Evolutionary conservation across 1,140 invertebrate species (phyloP), one percentile per base, ranked within the genome.

Genomic region (Drosophila kepulauana): DNA sequence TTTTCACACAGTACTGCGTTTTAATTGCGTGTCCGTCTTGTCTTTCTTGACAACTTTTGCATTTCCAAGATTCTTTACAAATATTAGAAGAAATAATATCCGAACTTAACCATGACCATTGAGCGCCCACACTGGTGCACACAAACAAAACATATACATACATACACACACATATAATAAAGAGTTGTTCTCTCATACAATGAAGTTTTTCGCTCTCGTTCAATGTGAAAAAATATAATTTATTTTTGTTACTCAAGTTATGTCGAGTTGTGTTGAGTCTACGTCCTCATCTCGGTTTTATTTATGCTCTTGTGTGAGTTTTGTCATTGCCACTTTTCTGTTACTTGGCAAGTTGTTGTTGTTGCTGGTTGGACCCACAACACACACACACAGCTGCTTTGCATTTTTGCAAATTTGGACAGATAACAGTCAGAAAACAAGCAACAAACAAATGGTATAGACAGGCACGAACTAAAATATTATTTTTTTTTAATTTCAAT

Each of bases 191-290:
- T 6, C 54, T 59, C 56, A 51, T 64, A 72, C 80, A 78, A 63
- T 85, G 46, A 81, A 81, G 70, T 78, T 80, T 79, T 48, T 88
- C 72, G 77, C 84, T 87, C 84, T 88, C 61, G 73, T 80, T 88
- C 84, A 88, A 62, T 46, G 38, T 41, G 54, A 28, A 58, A 57
- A 62, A 62, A 82, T 74, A 79, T 49, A 82, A 78, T 84, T 78
- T 71, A 77, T 81, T 75, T 69, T 61, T 56, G 10, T 57, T 64
- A 81, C 65, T 78, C 79, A n/a, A 49, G 30, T 69, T 25, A 25
- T 4, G 20, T 25, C 20, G 20, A 25, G 20, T 25, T 25, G 20
- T 25, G 20, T 25, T 79, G 20, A 49, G 35, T 68, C 66, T 57
- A 63, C 49, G 64, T 70, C 69, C 74, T 86, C 65, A 63, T 58